A percentile compares a stretch with the other conserved stretches of the same genome.
Conservation (phyloP, 2,888 invertebrate genomes). For the Neoaliturus tenellus region DNA sequence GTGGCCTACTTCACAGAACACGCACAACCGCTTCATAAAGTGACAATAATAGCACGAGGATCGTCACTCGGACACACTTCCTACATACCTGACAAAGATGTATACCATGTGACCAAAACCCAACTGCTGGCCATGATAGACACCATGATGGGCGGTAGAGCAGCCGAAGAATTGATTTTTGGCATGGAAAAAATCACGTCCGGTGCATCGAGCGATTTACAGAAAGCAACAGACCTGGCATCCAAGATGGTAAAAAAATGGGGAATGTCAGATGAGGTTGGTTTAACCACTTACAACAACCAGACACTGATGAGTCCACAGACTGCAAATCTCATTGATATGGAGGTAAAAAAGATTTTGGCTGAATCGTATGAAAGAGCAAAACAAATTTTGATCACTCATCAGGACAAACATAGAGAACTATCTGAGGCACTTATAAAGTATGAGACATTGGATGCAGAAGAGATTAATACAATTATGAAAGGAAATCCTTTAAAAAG, state of each 20-base stretch:
- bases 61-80: constrained; percentile 50
- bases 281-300: constrained; percentile 25
- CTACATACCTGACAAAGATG: constrained; percentile 53
- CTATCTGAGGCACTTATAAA: constrained; percentile 45
- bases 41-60: constrained; percentile 57
- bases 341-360: constrained; percentile 42
- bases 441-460: constrained; percentile 47
- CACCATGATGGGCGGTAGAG: constrained; percentile 52
- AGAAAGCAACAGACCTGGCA: constrained; percentile 71
- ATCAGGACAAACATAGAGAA: constrained; percentile 32
- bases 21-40: constrained; percentile 54
- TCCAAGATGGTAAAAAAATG: constrained; percentile 55
- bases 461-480: constrained; percentile 40
- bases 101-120: constrained; percentile 41
- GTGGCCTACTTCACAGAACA: constrained; percentile 43
- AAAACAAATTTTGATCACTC: constrained; percentile 11
- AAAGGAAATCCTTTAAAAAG: not conserved
- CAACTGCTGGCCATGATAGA: constrained; percentile 41
- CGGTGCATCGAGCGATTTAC: constrained; percentile 59
- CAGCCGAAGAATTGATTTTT: constrained; percentile 57
- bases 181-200: constrained; percentile 77
- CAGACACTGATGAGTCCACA: constrained; percentile 16
- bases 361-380: constrained; percentile 49
- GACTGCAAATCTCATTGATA: constrained; percentile 37
- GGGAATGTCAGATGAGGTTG: constrained; percentile 56